Evolutionary conservation across 2,888 invertebrate species (phyloP).

Genomic region (Mythimna ferrago): DNA sequence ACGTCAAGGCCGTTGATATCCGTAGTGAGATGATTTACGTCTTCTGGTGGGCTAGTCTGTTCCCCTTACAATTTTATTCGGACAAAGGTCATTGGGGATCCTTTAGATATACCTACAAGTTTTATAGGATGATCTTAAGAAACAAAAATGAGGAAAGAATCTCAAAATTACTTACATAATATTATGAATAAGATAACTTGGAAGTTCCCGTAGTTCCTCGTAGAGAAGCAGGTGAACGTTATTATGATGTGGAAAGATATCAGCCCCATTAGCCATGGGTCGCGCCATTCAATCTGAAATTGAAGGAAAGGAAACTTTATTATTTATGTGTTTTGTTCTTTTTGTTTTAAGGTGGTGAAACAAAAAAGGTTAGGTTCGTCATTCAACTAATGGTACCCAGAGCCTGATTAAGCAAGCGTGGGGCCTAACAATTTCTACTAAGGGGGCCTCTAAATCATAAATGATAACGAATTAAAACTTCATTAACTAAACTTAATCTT

Average conservation of each 20-base stretch:
- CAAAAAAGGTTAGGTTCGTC: too few relatives aligned
- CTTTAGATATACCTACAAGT: neutral
- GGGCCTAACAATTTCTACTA: too few relatives aligned
- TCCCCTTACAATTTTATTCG: constrained; percentile 17
- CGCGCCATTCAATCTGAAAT: constrained; percentile 96
- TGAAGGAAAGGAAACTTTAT: constrained; percentile 11
- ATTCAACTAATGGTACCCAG: too few relatives aligned
- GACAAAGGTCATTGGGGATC: neutral
- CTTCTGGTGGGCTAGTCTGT: neutral
- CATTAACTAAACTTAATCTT: too few relatives aligned
- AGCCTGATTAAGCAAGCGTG: too few relatives aligned
- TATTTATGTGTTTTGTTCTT: neutral
- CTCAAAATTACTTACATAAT: constrained; percentile 91
- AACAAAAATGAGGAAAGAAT: neutral
- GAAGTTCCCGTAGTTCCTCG: constrained; percentile 96
- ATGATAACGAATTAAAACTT: too few relatives aligned
- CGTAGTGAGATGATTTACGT: constrained; percentile 15
- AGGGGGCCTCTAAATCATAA: too few relatives aligned
- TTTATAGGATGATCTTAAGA: neutral
- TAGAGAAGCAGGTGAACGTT: constrained; percentile 94
- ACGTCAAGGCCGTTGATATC: constrained; percentile 16
- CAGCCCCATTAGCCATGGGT: constrained; percentile 96
- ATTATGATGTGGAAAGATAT: constrained; percentile 94
- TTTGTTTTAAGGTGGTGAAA: neutral
- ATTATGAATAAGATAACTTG: constrained; percentile 95